These are phyloP conservation scores for Rotaria sp. DNA, from an alignment of 2,888 invertebrate genomes.

Conservation along the genomic window DNA sequence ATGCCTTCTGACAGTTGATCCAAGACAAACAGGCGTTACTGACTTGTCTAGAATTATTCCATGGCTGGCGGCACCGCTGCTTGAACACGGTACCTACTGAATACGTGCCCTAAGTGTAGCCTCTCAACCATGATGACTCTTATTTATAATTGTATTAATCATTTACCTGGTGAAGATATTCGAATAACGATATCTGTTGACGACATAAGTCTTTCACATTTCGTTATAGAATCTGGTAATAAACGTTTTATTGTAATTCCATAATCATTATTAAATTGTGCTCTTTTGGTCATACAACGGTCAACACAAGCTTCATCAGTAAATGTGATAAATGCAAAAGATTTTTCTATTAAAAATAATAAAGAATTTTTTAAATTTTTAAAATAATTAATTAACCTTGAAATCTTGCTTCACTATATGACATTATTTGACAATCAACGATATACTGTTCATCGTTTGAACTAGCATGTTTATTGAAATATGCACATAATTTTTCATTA, in stretches of 20 bases:
- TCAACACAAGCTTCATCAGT: neutral
- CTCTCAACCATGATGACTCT: no score
- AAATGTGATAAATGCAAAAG: neutral
- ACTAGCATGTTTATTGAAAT: neutral
- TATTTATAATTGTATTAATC: neutral
- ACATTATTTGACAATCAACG: neutral
- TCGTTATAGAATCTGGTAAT: neutral
- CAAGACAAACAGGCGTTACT: no score
- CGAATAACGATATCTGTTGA: neutral
- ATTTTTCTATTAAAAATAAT: neutral
- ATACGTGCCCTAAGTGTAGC: no score
- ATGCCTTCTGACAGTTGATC: no score
- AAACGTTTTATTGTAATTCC: neutral
- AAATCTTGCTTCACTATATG: neutral
- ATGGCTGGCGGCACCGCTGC: no score
- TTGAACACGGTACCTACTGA: no score
- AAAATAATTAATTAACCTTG: neutral
- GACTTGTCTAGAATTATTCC: no score
- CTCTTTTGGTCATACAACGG: neutral
- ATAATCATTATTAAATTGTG: neutral
- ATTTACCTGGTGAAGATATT: neutral
- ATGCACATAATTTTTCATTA: neutral
- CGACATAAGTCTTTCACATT: slow-evolving; percentile 2
- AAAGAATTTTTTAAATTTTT: neutral
- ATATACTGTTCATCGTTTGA: neutral